Percentiles rank a stretch among this genome's conserved stretches.
phyloP scores from a whole-genome alignment of 2,888 invertebrate species.

The Drosophila ustulata region DNA sequence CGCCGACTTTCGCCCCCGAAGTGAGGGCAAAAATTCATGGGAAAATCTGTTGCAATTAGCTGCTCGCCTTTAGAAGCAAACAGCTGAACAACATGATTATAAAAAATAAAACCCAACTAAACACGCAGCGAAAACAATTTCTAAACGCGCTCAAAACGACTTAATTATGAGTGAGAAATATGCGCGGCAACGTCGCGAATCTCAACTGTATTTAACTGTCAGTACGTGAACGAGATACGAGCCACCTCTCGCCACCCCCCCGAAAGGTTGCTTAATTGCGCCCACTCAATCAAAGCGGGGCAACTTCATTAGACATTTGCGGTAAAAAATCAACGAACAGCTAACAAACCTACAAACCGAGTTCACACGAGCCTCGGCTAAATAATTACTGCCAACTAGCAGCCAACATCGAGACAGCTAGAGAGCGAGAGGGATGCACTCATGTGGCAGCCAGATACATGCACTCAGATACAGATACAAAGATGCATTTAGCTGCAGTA shows the following conservation, averaged over 20 bases:
- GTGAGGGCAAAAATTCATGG: conserved; percentile 49
- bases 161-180: conserved; percentile 80
- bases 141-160: conserved; percentile 82
- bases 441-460: no score
- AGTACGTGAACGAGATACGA: conserved; percentile 39
- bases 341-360: conserved; percentile 79
- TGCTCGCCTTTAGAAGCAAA: conserved; percentile 60
- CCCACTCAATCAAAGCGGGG: conserved; percentile 81
- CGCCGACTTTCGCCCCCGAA: conserved; percentile 58
- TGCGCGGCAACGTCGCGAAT: conserved; percentile 72
- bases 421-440: neutral
- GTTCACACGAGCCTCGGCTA: conserved; percentile 72
- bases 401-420: conserved; percentile 5
- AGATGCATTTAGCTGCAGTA: no score
- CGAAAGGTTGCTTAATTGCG: conserved; percentile 59
- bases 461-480: no score
- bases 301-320: conserved; percentile 81
- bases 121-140: conserved; percentile 82
- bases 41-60: conserved; percentile 81
- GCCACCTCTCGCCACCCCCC: neutral
- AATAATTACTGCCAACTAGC: conserved; percentile 65
- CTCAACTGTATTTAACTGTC: conserved; percentile 67
- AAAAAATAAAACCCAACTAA: conserved; percentile 44
- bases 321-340: conserved; percentile 75
- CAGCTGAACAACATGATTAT: neutral